Evolutionary conservation across 2,113 vertebrate species (phyloP), one percentile per base, ranked within the genome.

Genomic region (Zingel zingel): DNA sequence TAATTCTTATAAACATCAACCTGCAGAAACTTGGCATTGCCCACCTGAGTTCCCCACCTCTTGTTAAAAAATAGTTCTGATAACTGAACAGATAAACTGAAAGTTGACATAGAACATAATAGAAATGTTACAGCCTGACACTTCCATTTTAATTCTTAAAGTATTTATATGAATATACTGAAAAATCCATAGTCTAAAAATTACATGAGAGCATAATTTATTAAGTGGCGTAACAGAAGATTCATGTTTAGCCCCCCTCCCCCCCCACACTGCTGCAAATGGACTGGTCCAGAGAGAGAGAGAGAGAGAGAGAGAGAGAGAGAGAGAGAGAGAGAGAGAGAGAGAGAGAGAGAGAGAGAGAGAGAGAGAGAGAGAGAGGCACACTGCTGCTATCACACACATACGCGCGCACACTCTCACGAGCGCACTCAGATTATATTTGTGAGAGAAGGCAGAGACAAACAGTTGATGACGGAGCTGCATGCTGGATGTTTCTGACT

Each of bases 221-320:
- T 39, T 2, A 3, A 50, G 58, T 19, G 58, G 7, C 27, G 19
- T 39, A 19, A 36, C 10, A 45, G 21, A 5, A 23, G 19, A 7
- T 64, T 43, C 16, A 70, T 68, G 76, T 43, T 83, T 66, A 77
- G 30, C 21, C 70, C 56, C 65, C 73, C 58, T 67, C 67, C 33
- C 39, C 62, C 5, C 14, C 21, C 19, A 7, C 21, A 6, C 68
- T 47, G 57, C 56, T n/a, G 66, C 18, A 57, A 61, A 86, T 86
- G 81, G 88, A 83, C 73, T 68, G 58, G 57, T 82, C 86, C 85
- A 65, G 51, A 78, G 67, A 61, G 73, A 54, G 86, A 63, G 68
- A 79, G 36, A 16, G 19, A 21, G 58, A 72, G 51, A 48, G 50
- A 39, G 43, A 63, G 68, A 79, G 36, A 16, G 9, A 65, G 51